These are phyloP conservation scores for Parambassis ranga DNA, from an alignment of 2,797 vertebrate species.

Conservation along the genomic window DNA sequence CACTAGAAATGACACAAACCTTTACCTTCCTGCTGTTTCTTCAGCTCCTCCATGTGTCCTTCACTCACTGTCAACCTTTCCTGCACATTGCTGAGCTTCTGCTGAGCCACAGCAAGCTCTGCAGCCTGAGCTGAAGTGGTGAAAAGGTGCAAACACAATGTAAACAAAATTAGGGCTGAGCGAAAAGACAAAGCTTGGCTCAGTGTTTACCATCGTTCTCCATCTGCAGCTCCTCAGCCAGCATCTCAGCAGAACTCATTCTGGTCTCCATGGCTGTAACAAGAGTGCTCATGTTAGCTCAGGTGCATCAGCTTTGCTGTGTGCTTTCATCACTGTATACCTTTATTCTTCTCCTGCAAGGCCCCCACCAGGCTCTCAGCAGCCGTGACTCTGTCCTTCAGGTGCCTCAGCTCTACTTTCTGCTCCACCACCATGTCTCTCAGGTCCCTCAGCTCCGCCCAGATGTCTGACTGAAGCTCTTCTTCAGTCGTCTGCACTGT, in stretches of 20 bases:
- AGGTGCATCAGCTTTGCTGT: background rate
- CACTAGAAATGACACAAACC: background rate
- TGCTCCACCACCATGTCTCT: constrained; percentile 25
- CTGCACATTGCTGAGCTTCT: background rate
- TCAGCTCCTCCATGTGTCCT: background rate
- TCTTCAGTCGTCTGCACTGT: background rate
- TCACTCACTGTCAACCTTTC: background rate
- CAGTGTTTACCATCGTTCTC: constrained; percentile 8
- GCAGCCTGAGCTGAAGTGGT: constrained; percentile 11
- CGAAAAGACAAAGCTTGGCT: background rate
- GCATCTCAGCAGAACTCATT: constrained; percentile 17
- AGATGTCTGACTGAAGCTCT: background rate
- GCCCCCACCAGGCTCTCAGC: constrained; percentile 19
- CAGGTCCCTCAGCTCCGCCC: constrained; percentile 26
- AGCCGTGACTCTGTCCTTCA: constrained; percentile 14
- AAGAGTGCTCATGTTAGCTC: background rate
- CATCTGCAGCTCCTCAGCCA: constrained; percentile 7
- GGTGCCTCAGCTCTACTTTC: constrained; percentile 4
- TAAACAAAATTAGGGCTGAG: background rate
- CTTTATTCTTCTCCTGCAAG: constrained; percentile 20
- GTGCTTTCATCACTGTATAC: background rate
- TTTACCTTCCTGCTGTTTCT: constrained; percentile 35
- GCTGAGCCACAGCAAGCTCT: background rate
- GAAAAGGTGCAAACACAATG: background rate
- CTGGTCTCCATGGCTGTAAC: constrained; percentile 25